Conservation (phyloP, 2,113 vertebrate species). For the Siniperca chuatsi region DNA sequence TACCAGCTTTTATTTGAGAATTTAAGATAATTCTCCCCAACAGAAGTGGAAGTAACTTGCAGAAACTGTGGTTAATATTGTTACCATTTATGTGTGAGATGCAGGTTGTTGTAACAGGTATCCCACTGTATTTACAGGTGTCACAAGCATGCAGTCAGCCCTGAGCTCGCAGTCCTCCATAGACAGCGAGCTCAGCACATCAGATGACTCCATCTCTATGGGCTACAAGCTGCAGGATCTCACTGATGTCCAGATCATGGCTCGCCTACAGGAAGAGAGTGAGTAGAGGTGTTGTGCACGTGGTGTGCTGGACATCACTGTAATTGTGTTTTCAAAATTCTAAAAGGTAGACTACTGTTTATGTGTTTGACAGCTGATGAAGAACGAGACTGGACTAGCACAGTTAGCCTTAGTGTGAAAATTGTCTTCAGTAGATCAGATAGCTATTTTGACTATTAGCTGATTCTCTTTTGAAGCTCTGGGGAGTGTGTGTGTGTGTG, state of each 20-base stretch:
- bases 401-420: neutral
- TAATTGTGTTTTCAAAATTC: neutral
- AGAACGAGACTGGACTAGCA: neutral
- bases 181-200: conserved; percentile 93
- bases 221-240: conserved; percentile 95
- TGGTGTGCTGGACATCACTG: neutral
- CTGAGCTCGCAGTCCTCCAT: conserved; percentile 94
- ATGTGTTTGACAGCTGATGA: neutral
- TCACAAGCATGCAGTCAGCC: conserved; percentile 85
- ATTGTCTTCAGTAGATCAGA: neutral
- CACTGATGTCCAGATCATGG: conserved; percentile 96
- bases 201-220: conserved; percentile 95
- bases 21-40: neutral
- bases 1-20: neutral
- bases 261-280: conserved; percentile 94
- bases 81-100: neutral
- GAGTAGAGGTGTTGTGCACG: conserved; percentile 60
- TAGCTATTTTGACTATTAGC: neutral
- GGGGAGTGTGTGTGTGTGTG: no score
- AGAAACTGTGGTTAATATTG: neutral
- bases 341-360: neutral
- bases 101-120: conserved; percentile 11
- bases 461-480: neutral
- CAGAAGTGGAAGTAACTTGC: neutral
- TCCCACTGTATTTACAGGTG: conserved; percentile 78